A percentile compares a stretch with the other conserved stretches of the same genome.
Conservation (phyloP, 2,797 vertebrate genomes). For the Danionella dracula region DNA sequence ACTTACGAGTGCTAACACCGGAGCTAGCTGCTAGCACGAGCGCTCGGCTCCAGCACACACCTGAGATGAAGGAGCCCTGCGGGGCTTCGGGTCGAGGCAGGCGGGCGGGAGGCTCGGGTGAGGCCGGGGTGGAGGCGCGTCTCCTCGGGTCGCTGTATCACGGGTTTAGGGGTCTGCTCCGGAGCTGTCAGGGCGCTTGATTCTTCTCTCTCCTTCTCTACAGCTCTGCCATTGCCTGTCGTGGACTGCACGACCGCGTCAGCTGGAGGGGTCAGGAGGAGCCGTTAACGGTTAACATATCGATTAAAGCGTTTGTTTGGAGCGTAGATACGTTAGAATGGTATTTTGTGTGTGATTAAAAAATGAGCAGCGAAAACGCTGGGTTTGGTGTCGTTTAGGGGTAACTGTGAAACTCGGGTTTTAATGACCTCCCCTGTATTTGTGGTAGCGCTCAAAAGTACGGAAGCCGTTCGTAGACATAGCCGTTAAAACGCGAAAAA, state of each 20-base stretch:
- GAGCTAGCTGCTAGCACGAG: constrained; percentile 17
- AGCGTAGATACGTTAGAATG: no score
- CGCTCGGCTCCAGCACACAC: constrained; percentile 23
- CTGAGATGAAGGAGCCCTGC: constrained; percentile 39
- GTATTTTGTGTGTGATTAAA: no score
- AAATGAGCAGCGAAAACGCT: background rate
- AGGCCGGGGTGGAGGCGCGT: constrained; percentile 41
- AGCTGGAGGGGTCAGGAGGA: constrained; percentile 45
- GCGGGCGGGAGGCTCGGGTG: constrained; percentile 2
- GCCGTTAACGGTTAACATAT: no score
- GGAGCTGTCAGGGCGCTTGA: constrained; percentile 71
- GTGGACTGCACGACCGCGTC: constrained; percentile 54
- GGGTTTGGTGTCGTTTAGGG: accelerated
- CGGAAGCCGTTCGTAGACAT: constrained; percentile 55
- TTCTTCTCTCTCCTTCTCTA: constrained; percentile 62
- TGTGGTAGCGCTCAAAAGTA: constrained; percentile 65
- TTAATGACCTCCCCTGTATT: background rate
- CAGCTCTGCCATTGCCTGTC: constrained; percentile 64
- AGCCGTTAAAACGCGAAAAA: background rate
- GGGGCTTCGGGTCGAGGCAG: background rate
- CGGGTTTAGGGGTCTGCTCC: constrained; percentile 60
- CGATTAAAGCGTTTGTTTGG: no score
- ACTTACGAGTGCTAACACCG: background rate
- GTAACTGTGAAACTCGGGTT: background rate
- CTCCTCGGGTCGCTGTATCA: constrained; percentile 59